phyloP scores from a whole-genome alignment of 64 coral and sea anemone species.

The Orbicella faveolata region DNA sequence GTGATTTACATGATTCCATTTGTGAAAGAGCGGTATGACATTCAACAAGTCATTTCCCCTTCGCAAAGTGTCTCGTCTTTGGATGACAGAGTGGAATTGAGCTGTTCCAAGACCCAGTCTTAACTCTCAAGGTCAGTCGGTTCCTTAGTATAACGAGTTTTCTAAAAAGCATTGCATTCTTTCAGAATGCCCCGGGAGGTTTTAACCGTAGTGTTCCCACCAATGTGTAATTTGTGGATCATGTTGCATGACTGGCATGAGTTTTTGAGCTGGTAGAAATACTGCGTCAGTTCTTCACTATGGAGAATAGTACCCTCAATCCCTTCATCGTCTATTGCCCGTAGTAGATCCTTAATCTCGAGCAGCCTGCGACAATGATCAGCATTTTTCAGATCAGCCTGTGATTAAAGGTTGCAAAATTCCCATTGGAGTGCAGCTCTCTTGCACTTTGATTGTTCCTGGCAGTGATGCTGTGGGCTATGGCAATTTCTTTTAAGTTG shows the following conservation, averaged over 20 bases:
- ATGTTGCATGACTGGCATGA: neutral
- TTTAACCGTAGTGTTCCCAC: neutral
- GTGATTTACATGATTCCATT: neutral
- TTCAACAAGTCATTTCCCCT: neutral
- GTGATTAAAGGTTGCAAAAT: too few species aligned
- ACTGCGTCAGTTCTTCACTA: conserved; percentile 22
- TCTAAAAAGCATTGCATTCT: neutral
- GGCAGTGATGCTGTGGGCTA: too few species aligned
- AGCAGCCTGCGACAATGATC: too few species aligned
- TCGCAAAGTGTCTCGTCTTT: neutral
- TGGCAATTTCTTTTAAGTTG: too few species aligned
- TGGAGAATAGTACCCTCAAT: too few species aligned
- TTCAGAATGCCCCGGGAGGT: neutral
- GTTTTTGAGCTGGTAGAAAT: neutral
- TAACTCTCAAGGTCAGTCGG: neutral
- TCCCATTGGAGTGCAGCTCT: too few species aligned
- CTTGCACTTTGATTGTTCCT: too few species aligned
- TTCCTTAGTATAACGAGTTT: neutral
- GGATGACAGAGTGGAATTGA: neutral
- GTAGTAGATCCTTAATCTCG: too few species aligned
- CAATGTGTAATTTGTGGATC: neutral
- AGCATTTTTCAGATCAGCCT: too few species aligned
- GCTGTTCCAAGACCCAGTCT: neutral
- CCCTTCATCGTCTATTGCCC: too few species aligned
- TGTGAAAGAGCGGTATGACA: neutral